Conservation (phyloP, 2,888 invertebrate species). For the Nematopogon swammerdamellus region DNA sequence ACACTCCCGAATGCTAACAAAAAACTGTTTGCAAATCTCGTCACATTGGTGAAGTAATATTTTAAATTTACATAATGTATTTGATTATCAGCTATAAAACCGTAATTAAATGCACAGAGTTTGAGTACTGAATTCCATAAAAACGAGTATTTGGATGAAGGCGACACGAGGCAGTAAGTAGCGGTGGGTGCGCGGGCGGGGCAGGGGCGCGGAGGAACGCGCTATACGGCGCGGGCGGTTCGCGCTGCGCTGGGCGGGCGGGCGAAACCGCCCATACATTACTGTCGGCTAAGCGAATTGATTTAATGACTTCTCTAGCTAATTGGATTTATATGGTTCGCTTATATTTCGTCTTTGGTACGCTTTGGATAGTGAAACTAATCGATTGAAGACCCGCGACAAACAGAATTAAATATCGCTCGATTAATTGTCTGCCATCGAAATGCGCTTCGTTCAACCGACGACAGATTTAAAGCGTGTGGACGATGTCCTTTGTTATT, state of each 20-base stretch:
- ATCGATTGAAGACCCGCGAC: neutral
- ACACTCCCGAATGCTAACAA: no score
- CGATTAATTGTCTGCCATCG: neutral
- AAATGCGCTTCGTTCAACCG: neutral
- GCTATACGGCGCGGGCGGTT: no score
- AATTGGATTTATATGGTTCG: conserved; percentile 44
- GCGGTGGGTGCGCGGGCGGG: no score
- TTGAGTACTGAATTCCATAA: no score
- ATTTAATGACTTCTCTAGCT: conserved; percentile 48
- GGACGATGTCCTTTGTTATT: neutral
- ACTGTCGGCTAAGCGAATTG: conserved; percentile 45
- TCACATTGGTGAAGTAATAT: no score
- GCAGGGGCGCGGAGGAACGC: no score
- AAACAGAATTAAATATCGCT: neutral
- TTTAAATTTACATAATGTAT: no score
- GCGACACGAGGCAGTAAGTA: no score
- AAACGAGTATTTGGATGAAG: no score
- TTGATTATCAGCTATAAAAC: no score
- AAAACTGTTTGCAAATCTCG: no score
- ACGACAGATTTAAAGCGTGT: neutral
- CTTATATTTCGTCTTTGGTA: conserved; percentile 29
- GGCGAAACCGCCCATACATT: conserved; percentile 30
- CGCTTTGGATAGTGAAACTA: neutral
- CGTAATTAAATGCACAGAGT: no score
- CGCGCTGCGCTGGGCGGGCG: neutral